A percentile compares a stretch with the other conserved stretches of the same genome.
phyloP scores from a whole-genome alignment of 2,888 invertebrate genomes.

The Athripsodes cinereus region DNA sequence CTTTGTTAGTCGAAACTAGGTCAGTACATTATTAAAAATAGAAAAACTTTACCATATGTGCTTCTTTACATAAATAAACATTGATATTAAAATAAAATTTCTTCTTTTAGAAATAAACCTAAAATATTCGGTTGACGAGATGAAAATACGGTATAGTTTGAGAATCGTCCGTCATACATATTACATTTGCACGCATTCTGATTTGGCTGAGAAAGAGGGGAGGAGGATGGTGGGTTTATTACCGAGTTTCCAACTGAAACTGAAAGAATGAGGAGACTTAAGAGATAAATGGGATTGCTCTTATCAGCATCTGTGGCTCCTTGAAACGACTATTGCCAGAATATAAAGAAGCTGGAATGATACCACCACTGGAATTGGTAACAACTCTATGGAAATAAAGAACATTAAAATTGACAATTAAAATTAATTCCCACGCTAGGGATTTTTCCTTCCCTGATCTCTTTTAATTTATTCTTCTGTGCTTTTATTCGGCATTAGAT shows the following conservation, averaged over 20 bases:
- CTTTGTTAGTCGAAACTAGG: too few relatives aligned
- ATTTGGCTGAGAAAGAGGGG: background rate
- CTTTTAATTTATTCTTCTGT: too few relatives aligned
- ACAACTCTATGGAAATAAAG: background rate
- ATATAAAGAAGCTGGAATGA: background rate
- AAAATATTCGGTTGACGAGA: too few relatives aligned
- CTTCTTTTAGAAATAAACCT: too few relatives aligned
- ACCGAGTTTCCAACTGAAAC: background rate
- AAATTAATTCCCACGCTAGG: background rate
- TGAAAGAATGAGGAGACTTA: background rate
- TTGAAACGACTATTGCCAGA: background rate
- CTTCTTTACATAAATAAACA: too few relatives aligned
- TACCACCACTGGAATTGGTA: background rate
- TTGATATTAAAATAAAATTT: too few relatives aligned
- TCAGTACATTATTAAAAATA: too few relatives aligned
- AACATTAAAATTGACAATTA: conserved; percentile 1
- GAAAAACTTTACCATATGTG: too few relatives aligned
- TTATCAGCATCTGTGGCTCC: background rate
- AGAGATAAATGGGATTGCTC: background rate
- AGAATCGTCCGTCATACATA: background rate
- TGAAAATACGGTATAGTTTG: background rate
- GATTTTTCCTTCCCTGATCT: background rate
- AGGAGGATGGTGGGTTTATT: too few relatives aligned
- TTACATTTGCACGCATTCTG: background rate
- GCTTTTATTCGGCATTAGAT: too few relatives aligned